Conservation (phyloP, 2,797 vertebrate genomes). For the Calcarius lapponicus region DNA sequence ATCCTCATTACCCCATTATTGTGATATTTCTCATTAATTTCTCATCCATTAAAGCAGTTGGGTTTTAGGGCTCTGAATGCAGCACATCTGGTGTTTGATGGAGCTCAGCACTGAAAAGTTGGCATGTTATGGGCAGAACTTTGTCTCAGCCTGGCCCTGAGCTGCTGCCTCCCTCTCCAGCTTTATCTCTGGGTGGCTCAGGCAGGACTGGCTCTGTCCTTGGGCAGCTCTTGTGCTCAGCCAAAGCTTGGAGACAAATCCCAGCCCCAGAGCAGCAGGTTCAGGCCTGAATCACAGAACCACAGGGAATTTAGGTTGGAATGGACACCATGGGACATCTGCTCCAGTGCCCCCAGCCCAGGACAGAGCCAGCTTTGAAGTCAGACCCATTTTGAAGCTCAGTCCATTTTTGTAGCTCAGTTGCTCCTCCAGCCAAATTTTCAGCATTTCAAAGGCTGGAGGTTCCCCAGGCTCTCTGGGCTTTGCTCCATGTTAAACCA, state of each 20-base stretch:
- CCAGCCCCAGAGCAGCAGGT: not conserved
- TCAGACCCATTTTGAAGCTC: not conserved
- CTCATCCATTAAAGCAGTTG: accelerated
- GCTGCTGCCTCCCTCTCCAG: not conserved
- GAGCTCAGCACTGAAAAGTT: not conserved
- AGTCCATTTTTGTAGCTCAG: not conserved
- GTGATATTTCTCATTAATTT: not conserved
- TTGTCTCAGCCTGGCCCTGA: not conserved
- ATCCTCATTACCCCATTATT: not conserved
- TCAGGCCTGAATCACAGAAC: not conserved
- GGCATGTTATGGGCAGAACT: accelerated
- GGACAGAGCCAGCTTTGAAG: not conserved
- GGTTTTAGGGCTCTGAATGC: not conserved
- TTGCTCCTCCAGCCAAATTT: not conserved
- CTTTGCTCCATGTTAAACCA: not conserved
- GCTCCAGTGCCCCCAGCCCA: not conserved
- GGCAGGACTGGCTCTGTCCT: not conserved
- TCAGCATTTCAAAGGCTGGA: not conserved
- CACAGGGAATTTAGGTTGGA: not conserved
- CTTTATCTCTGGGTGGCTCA: not conserved
- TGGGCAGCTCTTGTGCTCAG: accelerated
- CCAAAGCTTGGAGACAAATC: accelerated
- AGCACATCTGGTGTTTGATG: not conserved
- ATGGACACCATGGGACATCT: not conserved
- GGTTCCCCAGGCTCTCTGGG: not conserved